phyloP scores from a whole-genome alignment of 2,113 vertebrate genomes.

The Uria aalge region DNA sequence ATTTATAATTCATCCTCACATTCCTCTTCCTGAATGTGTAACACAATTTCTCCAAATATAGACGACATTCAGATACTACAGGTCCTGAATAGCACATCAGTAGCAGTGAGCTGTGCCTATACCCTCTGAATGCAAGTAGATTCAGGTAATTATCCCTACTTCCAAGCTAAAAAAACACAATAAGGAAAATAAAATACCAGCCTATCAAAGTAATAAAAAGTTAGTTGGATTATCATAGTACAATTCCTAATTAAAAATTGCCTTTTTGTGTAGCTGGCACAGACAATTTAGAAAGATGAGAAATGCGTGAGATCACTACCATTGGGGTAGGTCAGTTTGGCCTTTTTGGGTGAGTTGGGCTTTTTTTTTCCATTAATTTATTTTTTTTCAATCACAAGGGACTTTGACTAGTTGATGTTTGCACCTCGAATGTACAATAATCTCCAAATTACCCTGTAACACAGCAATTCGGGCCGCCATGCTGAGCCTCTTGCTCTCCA shows the following conservation, averaged over 20 bases:
- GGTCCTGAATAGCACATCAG: not conserved
- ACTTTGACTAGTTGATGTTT: not conserved
- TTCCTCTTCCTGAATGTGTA: not conserved
- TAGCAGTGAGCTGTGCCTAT: not conserved
- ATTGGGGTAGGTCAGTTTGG: not conserved
- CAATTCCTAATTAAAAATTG: not conserved
- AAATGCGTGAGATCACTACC: not conserved
- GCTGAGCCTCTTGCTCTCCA: not conserved
- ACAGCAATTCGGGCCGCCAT: not conserved
- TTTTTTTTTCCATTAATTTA: accelerated
- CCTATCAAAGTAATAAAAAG: not conserved
- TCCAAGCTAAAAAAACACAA: not conserved
- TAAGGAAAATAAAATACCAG: not conserved
- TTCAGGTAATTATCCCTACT: not conserved
- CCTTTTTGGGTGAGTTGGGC: accelerated
- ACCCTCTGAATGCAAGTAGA: not conserved
- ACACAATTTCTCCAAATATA: not conserved
- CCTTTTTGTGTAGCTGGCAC: not conserved
- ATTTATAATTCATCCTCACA: not conserved
- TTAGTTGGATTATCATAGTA: not conserved
- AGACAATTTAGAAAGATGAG: not conserved
- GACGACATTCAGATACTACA: not conserved
- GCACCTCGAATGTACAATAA: not conserved
- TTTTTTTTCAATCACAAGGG: not conserved
- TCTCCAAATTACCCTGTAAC: not conserved